Percentiles rank a stretch among this genome's conserved stretches.
phyloP scores from a whole-genome alignment of 2,113 vertebrate species.

The Seriola aureovittata region DNA sequence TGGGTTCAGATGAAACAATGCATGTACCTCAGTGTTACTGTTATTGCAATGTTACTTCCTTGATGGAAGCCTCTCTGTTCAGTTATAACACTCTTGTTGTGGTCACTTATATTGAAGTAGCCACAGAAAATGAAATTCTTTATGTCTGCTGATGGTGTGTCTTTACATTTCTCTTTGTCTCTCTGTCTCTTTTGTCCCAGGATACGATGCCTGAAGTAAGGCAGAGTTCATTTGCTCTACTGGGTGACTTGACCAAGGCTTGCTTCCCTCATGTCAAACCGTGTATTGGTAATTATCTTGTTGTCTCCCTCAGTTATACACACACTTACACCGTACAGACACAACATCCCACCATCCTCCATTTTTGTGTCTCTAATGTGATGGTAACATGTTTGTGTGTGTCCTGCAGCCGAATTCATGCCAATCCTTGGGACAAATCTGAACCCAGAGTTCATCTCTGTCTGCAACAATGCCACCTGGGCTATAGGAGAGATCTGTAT shows the following conservation, averaged over 20 bases:
- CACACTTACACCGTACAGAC: background rate
- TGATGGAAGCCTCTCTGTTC: background rate
- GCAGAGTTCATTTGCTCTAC: slow-evolving; percentile 94
- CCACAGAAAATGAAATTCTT: background rate
- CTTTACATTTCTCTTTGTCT: slow-evolving; percentile 43
- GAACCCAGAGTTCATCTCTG: slow-evolving; percentile 97
- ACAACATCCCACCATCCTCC: background rate
- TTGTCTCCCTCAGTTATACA: too few species aligned
- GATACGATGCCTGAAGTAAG: slow-evolving; percentile 97
- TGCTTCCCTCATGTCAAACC: slow-evolving; percentile 97
- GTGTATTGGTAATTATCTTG: slow-evolving; percentile 88
- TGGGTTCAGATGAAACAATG: background rate
- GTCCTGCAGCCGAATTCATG: slow-evolving; percentile 93
- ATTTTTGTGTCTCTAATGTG: background rate
- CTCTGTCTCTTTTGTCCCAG: slow-evolving; percentile 73
- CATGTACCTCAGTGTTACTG: background rate
- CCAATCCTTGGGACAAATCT: slow-evolving; percentile 97
- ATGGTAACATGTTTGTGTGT: background rate
- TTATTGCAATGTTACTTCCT: background rate
- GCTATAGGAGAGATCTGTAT: slow-evolving; percentile 98
- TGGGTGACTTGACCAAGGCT: slow-evolving; percentile 96
- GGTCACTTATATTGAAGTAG: background rate
- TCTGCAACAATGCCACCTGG: slow-evolving; percentile 98
- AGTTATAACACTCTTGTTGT: background rate
- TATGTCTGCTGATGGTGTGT: slow-evolving; percentile 7